These are phyloP conservation scores for Pampusana beccarii DNA, from an alignment of 2,113 vertebrate species.

Conservation along the genomic window DNA sequence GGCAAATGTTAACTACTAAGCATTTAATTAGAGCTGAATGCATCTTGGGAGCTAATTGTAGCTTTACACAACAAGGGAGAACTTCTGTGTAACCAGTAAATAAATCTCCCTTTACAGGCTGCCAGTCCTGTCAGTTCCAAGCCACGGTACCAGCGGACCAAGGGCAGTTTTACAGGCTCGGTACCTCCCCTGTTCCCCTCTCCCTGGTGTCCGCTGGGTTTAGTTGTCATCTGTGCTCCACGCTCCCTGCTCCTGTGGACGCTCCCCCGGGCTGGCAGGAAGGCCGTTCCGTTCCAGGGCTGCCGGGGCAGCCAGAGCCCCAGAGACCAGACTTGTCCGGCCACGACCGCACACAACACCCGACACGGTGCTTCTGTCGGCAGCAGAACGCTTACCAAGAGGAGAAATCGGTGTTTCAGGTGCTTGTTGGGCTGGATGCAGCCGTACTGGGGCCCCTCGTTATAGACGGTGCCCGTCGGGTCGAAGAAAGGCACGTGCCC, in stretches of 20 bases:
- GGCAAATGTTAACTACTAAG: background rate
- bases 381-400: constrained; percentile 82
- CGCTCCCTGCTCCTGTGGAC: too few species aligned
- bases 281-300: background rate
- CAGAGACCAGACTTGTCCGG: background rate
- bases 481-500: constrained; percentile 97
- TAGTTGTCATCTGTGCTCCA: too few species aligned
- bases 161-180: too few species aligned
- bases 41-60: background rate
- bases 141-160: too few species aligned
- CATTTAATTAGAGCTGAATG: background rate
- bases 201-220: too few species aligned
- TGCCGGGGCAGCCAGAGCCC: background rate
- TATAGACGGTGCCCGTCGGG: constrained; percentile 94
- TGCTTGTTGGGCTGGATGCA: constrained; percentile 96
- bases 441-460: constrained; percentile 95
- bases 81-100: background rate
- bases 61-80: background rate
- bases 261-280: too few species aligned
- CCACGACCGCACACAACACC: accelerated
- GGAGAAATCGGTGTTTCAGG: constrained; percentile 93
- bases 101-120: background rate
- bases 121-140: background rate
- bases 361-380: accelerated
- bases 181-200: background rate